These are phyloP conservation scores for Heliocidaris tuberculata DNA, from an alignment of 35 echinoderm and acorn worm species.

Conservation along the genomic window DNA sequence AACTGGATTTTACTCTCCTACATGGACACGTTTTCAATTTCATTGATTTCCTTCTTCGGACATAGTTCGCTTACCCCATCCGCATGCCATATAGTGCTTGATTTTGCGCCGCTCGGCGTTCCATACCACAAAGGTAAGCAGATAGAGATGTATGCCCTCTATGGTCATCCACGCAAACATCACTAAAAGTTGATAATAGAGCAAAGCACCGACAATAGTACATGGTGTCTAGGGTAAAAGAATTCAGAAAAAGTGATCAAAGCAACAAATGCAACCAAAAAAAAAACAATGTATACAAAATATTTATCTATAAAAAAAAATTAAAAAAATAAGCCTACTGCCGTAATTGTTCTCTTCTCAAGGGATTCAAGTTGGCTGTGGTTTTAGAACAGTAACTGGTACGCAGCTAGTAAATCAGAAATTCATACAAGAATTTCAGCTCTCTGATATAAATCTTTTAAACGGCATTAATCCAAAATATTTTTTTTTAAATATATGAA, in stretches of 20 bases:
- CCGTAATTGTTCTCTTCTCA: too few relatives aligned
- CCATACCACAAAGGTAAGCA: slow-evolving; percentile 25
- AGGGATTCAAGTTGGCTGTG: too few relatives aligned
- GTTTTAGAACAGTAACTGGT: too few relatives aligned
- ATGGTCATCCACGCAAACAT: slow-evolving; percentile 47
- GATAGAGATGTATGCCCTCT: slow-evolving; percentile 53
- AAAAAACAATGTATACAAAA: too few relatives aligned
- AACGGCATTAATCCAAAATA: too few relatives aligned
- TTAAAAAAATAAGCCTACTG: too few relatives aligned
- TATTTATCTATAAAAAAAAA: too few relatives aligned
- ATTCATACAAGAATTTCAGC: too few relatives aligned
- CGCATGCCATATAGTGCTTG: slow-evolving; percentile 38
- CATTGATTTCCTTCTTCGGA: neutral
- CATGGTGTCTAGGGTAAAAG: slow-evolving; percentile 20
- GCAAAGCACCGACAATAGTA: neutral
- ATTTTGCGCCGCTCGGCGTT: slow-evolving; percentile 38
- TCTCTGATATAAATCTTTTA: too few relatives aligned
- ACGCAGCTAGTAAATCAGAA: too few relatives aligned
- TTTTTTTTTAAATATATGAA: too few relatives aligned
- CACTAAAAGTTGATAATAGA: slow-evolving; percentile 20
- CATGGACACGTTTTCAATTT: neutral
- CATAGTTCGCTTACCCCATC: slow-evolving; percentile 24
- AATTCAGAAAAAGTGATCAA: neutral
- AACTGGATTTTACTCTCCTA: neutral
- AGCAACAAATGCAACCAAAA: neutral